These are phyloP conservation scores for Falcunculus frontatus DNA, from an alignment of 2,113 vertebrate species.

Conservation along the genomic window DNA sequence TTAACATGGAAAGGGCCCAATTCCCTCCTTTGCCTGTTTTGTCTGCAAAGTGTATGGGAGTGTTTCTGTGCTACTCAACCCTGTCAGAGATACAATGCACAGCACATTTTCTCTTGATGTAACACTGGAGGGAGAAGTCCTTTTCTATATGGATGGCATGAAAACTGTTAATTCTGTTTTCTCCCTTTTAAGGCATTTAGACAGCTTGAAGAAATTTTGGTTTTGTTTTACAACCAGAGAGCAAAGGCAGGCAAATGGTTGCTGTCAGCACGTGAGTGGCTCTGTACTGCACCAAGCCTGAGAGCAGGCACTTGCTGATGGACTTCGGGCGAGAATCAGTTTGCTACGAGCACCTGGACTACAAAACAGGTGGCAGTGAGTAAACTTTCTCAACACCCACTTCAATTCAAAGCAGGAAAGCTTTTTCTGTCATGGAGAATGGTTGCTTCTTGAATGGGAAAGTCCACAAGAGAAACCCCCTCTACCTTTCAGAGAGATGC, in stretches of 20 bases:
- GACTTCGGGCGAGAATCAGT: background rate
- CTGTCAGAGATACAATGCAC: background rate
- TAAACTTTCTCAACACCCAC: background rate
- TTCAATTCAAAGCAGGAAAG: background rate
- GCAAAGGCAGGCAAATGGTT: background rate
- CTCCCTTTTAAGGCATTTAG: background rate
- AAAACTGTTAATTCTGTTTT: background rate
- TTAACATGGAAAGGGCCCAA: background rate
- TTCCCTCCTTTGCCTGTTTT: background rate
- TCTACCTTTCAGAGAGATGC: background rate
- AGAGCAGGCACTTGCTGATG: background rate
- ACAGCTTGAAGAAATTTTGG: background rate
- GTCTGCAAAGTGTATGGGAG: background rate
- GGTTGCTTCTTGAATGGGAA: background rate
- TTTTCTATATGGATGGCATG: accelerated
- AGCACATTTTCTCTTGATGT: background rate
- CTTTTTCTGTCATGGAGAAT: background rate
- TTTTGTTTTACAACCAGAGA: background rate
- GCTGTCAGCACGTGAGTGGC: background rate
- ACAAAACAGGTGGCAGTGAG: background rate
- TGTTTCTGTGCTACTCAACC: background rate
- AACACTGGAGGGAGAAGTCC: background rate
- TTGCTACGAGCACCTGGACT: background rate
- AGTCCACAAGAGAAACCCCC: background rate
- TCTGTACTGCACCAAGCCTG: background rate